These are phyloP conservation scores for Bombus terrestris DNA, from an alignment of 1,140 invertebrate species.

Conservation along the genomic window DNA sequence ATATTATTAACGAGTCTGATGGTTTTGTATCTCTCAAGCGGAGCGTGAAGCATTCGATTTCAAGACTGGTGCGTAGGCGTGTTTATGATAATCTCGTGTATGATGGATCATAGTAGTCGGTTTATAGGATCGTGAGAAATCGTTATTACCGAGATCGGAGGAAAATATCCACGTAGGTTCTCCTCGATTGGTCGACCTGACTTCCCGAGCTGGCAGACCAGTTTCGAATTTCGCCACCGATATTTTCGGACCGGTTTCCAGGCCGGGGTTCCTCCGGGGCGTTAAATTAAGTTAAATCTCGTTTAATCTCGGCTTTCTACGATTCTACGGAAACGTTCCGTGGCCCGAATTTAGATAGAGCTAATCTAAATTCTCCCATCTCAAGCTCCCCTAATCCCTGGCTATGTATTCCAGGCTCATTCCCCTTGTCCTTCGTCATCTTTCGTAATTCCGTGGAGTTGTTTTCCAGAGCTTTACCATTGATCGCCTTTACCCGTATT, in stretches of 20 bases:
- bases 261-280: conserved; percentile 6
- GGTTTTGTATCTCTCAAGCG: neutral
- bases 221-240: conserved; percentile 41
- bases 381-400: conserved; percentile 30
- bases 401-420: neutral
- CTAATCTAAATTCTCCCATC: conserved; percentile 51
- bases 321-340: conserved; percentile 35
- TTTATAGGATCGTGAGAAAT: neutral
- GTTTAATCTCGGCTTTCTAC: conserved; percentile 49
- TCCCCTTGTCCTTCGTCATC: conserved; percentile 29
- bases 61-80: conserved; percentile 10
- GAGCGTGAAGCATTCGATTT: neutral
- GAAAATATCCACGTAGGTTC: neutral
- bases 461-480: conserved; percentile 7
- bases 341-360: conserved; percentile 46
- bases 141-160: neutral
- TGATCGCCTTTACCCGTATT: neutral
- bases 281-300: conserved; percentile 56
- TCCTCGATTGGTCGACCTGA: no score
- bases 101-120: conserved; percentile 14
- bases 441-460: conserved; percentile 24
- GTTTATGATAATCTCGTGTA: conserved; percentile 34
- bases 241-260: conserved; percentile 29
- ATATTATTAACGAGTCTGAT: neutral
- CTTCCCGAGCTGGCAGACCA: neutral